These are phyloP conservation scores for Nasonia vitripennis DNA, from an alignment of 1,140 invertebrate species.

Conservation along the genomic window DNA sequence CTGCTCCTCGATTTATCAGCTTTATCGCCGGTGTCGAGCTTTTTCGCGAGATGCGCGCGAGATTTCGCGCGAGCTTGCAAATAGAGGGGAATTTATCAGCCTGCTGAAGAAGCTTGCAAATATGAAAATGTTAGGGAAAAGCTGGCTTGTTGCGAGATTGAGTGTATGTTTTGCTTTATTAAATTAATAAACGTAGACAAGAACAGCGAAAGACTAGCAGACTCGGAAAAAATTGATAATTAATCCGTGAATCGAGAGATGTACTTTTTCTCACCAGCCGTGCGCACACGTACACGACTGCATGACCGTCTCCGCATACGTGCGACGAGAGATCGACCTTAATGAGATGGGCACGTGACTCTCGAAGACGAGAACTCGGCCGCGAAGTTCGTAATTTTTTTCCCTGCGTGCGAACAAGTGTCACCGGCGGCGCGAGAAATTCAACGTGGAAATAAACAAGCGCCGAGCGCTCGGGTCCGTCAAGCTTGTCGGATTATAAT, in stretches of 20 bases:
- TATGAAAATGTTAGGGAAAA: not conserved
- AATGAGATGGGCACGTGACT: not conserved
- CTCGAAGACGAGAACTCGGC: not conserved
- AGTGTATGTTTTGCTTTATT: not conserved
- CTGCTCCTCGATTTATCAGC: constrained; percentile 17
- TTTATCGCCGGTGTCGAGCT: not conserved
- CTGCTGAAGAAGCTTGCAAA: not conserved
- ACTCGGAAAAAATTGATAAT: not conserved
- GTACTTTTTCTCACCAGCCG: not conserved
- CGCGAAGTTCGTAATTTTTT: constrained; percentile 7
- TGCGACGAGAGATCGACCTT: constrained; percentile 16
- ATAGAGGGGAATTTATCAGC: not conserved
- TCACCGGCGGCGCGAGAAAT: not conserved
- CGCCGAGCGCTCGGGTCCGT: not conserved
- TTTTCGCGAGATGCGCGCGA: not conserved
- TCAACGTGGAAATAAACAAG: not conserved
- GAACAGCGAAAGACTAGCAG: too few species aligned
- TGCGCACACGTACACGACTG: not conserved
- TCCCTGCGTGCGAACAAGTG: not conserved
- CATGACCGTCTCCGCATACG: not conserved
- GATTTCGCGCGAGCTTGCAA: not conserved
- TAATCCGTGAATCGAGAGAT: not conserved
- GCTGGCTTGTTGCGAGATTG: too few species aligned
- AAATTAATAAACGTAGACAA: too few species aligned
- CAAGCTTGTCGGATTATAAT: constrained; percentile 14